phyloP scores from a whole-genome alignment of 2,797 vertebrate genomes.

The Sebastes miniatus region DNA sequence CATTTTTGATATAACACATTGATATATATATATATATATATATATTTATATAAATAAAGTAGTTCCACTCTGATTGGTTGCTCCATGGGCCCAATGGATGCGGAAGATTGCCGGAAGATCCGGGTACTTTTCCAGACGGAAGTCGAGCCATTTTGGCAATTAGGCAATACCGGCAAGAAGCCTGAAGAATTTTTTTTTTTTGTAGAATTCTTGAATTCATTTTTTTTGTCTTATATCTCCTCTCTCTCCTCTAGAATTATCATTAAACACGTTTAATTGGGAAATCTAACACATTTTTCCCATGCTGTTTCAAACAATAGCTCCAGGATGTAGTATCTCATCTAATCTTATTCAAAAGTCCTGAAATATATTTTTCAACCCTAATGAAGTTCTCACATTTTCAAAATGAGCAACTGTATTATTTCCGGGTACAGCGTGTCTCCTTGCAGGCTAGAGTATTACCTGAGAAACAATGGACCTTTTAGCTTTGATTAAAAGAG shows the following conservation, averaged over 20 bases:
- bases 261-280: background rate
- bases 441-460: background rate
- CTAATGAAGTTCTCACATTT: constrained; percentile 14
- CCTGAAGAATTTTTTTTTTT: background rate
- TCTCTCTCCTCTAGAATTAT: background rate
- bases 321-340: background rate
- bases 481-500: constrained; percentile 48
- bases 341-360: background rate
- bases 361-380: background rate
- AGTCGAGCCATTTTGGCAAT: too few relatives aligned
- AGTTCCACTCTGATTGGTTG: too few relatives aligned
- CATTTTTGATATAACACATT: background rate
- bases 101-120: too few relatives aligned
- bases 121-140: too few relatives aligned
- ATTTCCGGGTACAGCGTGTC: background rate
- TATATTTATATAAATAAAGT: background rate
- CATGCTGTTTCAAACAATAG: background rate
- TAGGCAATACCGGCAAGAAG: background rate
- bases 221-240: background rate
- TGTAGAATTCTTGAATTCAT: background rate
- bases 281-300: background rate
- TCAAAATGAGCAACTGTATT: background rate
- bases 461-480: constrained; percentile 38
- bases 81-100: too few relatives aligned
- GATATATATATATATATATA: too few relatives aligned